Conservation (phyloP, 2,113 vertebrate species). For the Lampris megalopsis region DNA sequence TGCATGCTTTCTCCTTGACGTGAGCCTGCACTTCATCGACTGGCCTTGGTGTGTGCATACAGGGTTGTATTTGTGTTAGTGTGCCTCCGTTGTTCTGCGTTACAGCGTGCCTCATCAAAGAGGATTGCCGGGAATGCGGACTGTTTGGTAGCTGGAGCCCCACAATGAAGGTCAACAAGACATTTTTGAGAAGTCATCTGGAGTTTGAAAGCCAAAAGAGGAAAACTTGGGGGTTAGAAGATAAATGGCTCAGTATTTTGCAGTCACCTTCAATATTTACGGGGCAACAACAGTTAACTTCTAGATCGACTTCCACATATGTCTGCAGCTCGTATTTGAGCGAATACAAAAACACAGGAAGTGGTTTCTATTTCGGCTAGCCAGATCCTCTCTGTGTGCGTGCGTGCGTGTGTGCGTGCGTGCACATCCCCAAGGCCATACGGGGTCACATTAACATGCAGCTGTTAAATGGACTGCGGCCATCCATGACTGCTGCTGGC, state of each 20-base stretch:
- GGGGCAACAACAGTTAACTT: background rate
- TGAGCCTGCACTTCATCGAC: background rate
- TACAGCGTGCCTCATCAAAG: constrained; percentile 50
- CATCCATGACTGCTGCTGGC: background rate
- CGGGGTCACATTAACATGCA: constrained; percentile 23
- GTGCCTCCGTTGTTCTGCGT: constrained; percentile 46
- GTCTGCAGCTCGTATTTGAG: constrained; percentile 6
- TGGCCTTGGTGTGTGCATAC: constrained; percentile 26
- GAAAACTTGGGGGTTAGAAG: background rate
- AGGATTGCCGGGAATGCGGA: constrained; percentile 66
- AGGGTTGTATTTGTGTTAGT: constrained; percentile 40
- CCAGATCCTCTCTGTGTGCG: background rate
- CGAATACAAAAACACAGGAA: constrained; percentile 3
- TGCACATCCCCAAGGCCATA: background rate
- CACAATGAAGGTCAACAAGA: constrained; percentile 31
- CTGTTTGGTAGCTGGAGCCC: constrained; percentile 38
- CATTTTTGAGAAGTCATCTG: constrained; percentile 49
- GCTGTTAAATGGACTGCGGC: constrained; percentile 21
- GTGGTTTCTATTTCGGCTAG: background rate
- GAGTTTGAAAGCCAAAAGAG: background rate
- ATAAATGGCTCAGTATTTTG: background rate
- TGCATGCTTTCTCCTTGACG: background rate
- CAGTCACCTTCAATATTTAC: background rate
- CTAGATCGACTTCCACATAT: background rate
- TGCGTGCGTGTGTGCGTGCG: background rate